Percentiles rank a stretch among this genome's conserved stretches.
These are phyloP conservation scores for Pinctada fucata DNA, from an alignment of 2,888 invertebrate genomes.

Conservation along the genomic window DNA sequence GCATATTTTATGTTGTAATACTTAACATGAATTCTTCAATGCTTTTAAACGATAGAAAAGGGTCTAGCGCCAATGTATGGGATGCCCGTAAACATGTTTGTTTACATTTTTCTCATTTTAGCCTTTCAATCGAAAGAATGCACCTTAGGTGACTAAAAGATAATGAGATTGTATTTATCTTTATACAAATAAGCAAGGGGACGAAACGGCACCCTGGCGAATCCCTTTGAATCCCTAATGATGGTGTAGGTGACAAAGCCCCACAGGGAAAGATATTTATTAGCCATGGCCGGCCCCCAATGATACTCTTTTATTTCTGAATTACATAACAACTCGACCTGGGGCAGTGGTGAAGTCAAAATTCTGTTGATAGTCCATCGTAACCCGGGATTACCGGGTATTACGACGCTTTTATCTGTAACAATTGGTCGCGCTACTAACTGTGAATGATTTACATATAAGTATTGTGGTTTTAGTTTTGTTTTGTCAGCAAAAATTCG, in stretches of 20 bases:
- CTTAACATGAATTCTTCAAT: too few relatives aligned
- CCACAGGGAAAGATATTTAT: neutral
- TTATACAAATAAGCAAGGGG: neutral
- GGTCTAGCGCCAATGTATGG: too few relatives aligned
- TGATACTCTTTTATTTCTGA: neutral
- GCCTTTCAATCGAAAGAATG: neutral
- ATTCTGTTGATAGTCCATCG: neutral
- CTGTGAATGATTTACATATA: neutral
- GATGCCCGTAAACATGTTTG: too few relatives aligned
- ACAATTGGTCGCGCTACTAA: neutral
- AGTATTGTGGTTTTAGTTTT: too few relatives aligned
- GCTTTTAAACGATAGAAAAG: too few relatives aligned
- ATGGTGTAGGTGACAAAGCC: neutral
- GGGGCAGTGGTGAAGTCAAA: neutral
- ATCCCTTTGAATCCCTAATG: neutral
- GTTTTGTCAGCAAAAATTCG: too few relatives aligned
- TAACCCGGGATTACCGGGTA: neutral
- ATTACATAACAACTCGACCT: neutral
- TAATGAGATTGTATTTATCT: neutral
- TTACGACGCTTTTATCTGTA: neutral
- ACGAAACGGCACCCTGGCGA: slow-evolving; percentile 1
- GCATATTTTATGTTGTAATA: too few relatives aligned
- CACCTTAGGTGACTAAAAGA: neutral
- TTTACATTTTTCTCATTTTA: neutral
- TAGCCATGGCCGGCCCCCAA: neutral